These are phyloP conservation scores for Pogonomyrmex barbatus DNA, from an alignment of 1,140 invertebrate genomes.

Conservation along the genomic window DNA sequence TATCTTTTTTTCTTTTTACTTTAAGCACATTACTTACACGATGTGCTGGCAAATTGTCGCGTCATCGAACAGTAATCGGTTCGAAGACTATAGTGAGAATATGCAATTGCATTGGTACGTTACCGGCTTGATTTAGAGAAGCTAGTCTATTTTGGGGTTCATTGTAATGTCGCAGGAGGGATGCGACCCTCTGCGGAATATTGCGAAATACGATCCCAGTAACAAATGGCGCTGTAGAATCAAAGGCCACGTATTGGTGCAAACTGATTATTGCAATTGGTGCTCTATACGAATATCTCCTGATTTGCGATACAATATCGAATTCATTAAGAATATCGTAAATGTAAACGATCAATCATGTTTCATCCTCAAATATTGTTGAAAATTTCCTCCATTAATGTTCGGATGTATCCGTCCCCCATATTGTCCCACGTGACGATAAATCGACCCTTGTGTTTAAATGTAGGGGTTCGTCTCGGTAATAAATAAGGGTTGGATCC, in stretches of 20 bases:
- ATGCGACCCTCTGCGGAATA: conserved; percentile 1
- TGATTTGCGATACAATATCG: conserved; percentile 44
- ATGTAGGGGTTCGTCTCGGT: conserved; percentile 67
- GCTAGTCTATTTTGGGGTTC: conserved; percentile 5
- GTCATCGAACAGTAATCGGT: neutral
- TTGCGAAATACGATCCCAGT: neutral
- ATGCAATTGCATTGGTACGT: neutral
- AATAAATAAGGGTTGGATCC: conserved; percentile 51
- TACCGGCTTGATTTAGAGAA: conserved; percentile 32
- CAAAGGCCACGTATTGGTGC: neutral
- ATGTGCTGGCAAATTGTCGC: neutral
- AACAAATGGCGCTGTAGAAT: conserved; percentile 20
- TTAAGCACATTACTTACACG: neutral
- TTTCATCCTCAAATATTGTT: conserved; percentile 47
- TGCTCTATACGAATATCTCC: neutral
- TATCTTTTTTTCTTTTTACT: neutral
- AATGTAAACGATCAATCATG: conserved; percentile 29
- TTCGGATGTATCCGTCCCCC: conserved; percentile 17
- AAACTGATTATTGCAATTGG: conserved; percentile 60
- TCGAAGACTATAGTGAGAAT: conserved; percentile 2
- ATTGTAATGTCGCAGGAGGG: neutral
- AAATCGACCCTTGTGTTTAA: conserved; percentile 62
- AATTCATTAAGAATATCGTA: conserved; percentile 58
- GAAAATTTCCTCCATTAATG: conserved; percentile 70
- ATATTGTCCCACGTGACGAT: conserved; percentile 53